Conservation (phyloP, 2,888 invertebrate genomes). For the Petrolisthes manimaculis region DNA sequence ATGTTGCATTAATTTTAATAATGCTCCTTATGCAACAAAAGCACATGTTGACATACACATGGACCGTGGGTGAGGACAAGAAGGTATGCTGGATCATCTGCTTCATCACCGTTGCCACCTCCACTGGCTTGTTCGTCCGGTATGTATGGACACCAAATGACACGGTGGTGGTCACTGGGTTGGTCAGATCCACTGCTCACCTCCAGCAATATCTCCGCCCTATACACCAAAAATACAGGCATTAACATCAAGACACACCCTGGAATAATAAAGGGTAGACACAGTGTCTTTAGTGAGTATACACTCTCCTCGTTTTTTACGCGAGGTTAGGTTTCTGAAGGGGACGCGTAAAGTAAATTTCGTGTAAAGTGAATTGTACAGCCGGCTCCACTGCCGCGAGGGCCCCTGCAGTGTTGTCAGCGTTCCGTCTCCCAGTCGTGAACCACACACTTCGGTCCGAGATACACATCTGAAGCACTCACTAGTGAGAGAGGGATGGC, state of each 20-base stretch:
- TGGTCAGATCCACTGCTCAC: conserved; percentile 75
- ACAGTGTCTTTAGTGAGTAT: background rate
- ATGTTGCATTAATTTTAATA: too few species aligned
- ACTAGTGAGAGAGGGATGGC: too few species aligned
- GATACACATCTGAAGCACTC: too few species aligned
- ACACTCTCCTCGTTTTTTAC: too few species aligned
- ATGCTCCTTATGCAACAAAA: too few species aligned
- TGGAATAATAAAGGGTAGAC: background rate
- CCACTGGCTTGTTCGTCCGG: conserved; percentile 78
- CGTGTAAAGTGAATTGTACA: too few species aligned
- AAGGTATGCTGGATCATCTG: conserved; percentile 67
- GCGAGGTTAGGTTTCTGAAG: too few species aligned
- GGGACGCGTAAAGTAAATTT: too few species aligned
- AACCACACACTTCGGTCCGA: too few species aligned
- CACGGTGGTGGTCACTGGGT: conserved; percentile 76
- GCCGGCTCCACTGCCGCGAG: too few species aligned
- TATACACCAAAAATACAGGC: conserved; percentile 2
- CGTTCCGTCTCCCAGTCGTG: too few species aligned
- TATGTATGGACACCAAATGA: conserved; percentile 95
- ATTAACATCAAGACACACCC: background rate
- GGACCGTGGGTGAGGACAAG: conserved; percentile 66
- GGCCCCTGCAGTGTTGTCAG: too few species aligned
- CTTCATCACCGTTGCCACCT: conserved; percentile 70
- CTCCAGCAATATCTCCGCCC: conserved; percentile 73
- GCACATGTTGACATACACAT: conserved; percentile 29